These are phyloP conservation scores for Florisuga fusca DNA, from an alignment of 2,797 vertebrate genomes.

Conservation along the genomic window DNA sequence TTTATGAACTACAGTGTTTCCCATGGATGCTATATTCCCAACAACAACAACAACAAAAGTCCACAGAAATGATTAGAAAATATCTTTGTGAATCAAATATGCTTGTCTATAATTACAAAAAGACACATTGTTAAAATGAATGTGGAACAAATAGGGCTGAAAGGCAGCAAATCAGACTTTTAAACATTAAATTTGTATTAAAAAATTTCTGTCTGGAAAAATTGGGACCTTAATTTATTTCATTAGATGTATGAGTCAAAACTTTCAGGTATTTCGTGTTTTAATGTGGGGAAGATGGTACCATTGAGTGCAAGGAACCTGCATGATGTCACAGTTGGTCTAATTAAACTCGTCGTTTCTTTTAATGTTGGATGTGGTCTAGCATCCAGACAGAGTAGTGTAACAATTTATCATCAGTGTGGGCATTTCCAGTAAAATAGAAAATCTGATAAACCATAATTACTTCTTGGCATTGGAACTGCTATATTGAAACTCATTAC, in stretches of 20 bases:
- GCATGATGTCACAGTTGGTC: background rate
- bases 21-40: background rate
- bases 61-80: constrained; percentile 10
- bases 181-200: background rate
- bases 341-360: constrained; percentile 22
- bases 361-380: constrained; percentile 33
- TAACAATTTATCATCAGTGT: constrained; percentile 18
- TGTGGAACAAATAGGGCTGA: constrained; percentile 25
- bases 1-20: background rate
- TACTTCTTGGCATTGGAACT: constrained; percentile 29
- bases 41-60: background rate
- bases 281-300: background rate
- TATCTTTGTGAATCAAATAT: background rate
- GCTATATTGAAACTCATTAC: background rate
- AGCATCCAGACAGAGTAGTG: background rate
- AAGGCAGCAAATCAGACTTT: background rate
- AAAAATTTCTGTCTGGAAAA: background rate
- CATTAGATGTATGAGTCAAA: background rate
- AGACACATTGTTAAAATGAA: constrained; percentile 26
- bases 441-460: constrained; percentile 32
- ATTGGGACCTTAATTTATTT: background rate
- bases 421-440: constrained; percentile 42
- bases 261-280: background rate
- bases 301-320: background rate
- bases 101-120: background rate